Conservation (phyloP, 2,888 invertebrate species). For the Dinocampus coccinellae region DNA sequence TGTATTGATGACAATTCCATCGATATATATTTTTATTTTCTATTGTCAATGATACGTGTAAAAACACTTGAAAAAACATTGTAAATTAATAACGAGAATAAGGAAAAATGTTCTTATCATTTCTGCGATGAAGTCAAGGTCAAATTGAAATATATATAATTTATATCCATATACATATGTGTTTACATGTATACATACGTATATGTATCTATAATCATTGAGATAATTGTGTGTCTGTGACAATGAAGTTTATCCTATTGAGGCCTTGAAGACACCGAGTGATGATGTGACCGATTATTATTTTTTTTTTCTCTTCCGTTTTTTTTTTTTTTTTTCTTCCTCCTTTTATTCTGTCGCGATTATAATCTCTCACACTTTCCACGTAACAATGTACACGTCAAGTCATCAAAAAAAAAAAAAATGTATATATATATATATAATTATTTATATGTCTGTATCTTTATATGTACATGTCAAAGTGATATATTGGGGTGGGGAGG, state of each 20-base stretch:
- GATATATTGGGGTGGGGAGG: slow-evolving; percentile 4
- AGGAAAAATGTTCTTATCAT: neutral
- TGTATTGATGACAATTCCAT: neutral
- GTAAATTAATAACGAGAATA: neutral
- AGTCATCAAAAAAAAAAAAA: neutral
- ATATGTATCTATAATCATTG: neutral
- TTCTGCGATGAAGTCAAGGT: neutral
- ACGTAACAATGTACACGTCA: neutral
- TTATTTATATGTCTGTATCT: neutral
- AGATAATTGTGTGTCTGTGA: neutral
- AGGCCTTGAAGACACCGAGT: neutral
- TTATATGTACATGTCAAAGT: neutral
- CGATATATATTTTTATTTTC: neutral
- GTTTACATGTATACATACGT: neutral
- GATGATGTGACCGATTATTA: neutral
- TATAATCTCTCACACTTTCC: neutral
- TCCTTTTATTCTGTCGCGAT: too few species aligned
- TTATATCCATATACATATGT: neutral
- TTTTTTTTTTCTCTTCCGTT: neutral
- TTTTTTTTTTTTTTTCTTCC: too few species aligned
- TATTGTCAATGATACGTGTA: neutral
- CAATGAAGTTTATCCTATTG: neutral
- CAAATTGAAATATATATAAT: neutral
- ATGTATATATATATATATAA: neutral
- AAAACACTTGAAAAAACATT: neutral